Percentiles rank a stretch among this genome's conserved stretches.
phyloP scores from a whole-genome alignment of 2,888 invertebrate genomes.

The Brachyptera risi region DNA sequence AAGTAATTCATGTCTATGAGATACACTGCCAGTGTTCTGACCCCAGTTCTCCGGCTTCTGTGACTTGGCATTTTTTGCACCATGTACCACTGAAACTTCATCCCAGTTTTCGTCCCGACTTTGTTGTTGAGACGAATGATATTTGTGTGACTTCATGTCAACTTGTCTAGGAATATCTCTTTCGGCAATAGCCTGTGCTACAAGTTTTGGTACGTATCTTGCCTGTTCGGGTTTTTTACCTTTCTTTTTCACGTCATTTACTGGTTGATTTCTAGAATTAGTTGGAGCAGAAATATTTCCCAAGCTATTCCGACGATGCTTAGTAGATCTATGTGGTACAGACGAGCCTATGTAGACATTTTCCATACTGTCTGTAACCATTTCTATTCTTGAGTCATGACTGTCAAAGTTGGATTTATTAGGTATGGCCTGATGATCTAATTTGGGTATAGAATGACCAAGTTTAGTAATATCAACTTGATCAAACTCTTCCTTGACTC shows the following conservation, averaged over 20 bases:
- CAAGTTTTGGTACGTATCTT: constrained; percentile 51
- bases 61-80: not conserved
- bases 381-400: constrained; percentile 34
- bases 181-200: constrained; percentile 46
- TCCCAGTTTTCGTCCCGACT: constrained; percentile 28
- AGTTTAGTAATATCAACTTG: constrained; percentile 14
- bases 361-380: constrained; percentile 40
- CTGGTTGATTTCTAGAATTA: constrained; percentile 14
- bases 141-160: constrained; percentile 23
- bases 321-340: constrained; percentile 35
- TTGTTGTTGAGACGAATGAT: constrained; percentile 9
- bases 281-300: constrained; percentile 17
- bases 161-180: constrained; percentile 41
- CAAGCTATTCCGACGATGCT: constrained; percentile 30
- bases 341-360: too few species aligned
- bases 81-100: constrained; percentile 10
- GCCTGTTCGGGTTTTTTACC: constrained; percentile 54
- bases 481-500: constrained; percentile 23
- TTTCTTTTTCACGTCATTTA: constrained; percentile 39
- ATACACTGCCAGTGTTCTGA: constrained; percentile 14
- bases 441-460: constrained; percentile 15
- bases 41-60: constrained; percentile 14
- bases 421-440: constrained; percentile 24
- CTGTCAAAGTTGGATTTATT: constrained; percentile 15
- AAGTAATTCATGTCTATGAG: constrained; percentile 14